phyloP scores from a whole-genome alignment of 2,888 invertebrate genomes.

The Epirrita christyi region DNA sequence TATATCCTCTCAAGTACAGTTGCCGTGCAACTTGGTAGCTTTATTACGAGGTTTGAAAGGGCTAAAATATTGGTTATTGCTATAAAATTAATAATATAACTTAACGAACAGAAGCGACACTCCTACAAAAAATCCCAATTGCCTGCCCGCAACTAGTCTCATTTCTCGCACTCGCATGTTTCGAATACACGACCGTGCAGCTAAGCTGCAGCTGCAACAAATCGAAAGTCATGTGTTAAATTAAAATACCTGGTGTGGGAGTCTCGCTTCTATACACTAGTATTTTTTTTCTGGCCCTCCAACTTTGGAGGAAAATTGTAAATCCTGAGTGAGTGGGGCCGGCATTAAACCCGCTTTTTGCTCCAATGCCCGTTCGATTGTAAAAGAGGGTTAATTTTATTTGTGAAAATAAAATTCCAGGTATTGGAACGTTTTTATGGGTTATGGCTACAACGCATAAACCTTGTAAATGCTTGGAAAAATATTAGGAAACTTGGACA shows the following conservation, averaged over 20 bases:
- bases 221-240: no score
- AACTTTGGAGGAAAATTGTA: constrained; percentile 31
- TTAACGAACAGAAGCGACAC: constrained; percentile 8
- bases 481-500: constrained; percentile 13
- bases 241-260: no score
- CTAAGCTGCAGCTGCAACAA: no score
- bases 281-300: constrained; percentile 13
- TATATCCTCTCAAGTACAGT: constrained; percentile 52
- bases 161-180: no score
- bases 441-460: constrained; percentile 16
- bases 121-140: neutral
- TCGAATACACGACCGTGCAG: no score
- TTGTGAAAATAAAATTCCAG: constrained; percentile 24
- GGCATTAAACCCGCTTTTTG: constrained; percentile 31
- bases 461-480: constrained; percentile 7
- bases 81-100: neutral
- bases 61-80: constrained; percentile 32
- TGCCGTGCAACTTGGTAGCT: constrained; percentile 34
- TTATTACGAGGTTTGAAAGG: constrained; percentile 27
- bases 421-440: constrained; percentile 23
- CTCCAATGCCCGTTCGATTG: constrained; percentile 35
- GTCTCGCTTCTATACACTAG: constrained; percentile 4
- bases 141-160: no score
- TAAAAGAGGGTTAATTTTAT: constrained; percentile 38
- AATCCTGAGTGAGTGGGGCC: constrained; percentile 33